Conservation (phyloP, 1,140 invertebrate genomes). For the Drosophila ambigua region DNA sequence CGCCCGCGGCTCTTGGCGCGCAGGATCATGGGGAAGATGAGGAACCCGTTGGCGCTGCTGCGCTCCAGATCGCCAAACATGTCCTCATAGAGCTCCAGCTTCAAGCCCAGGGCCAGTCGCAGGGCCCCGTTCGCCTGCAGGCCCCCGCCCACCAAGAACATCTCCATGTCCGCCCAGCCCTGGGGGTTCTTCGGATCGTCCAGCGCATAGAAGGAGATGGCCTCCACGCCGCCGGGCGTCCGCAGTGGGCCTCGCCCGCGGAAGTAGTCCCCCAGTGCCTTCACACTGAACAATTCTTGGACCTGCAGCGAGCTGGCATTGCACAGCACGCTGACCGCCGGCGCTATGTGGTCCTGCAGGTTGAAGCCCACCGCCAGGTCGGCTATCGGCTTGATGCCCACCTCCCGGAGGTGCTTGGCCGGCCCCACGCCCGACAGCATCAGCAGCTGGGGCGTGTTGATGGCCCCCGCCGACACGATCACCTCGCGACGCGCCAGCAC, state of each 20-base stretch:
- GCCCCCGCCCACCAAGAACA: conserved; percentile 86
- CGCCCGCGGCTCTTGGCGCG: conserved; percentile 90
- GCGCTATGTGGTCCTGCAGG: conserved; percentile 91
- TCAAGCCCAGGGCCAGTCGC: conserved; percentile 85
- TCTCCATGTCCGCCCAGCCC: conserved; percentile 90
- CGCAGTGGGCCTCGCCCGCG: conserved; percentile 87
- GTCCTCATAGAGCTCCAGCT: conserved; percentile 84
- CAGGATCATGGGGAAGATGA: conserved; percentile 88
- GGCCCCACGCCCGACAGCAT: conserved; percentile 94
- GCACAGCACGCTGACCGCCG: conserved; percentile 88
- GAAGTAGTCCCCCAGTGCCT: conserved; percentile 49
- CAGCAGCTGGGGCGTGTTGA: conserved; percentile 90
- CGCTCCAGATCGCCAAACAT: conserved; percentile 85
- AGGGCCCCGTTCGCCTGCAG: conserved; percentile 85
- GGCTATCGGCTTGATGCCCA: conserved; percentile 87
- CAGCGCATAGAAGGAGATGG: conserved; percentile 89
- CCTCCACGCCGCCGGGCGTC: conserved; percentile 91
- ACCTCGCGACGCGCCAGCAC: conserved; percentile 89
- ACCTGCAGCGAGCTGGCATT: conserved; percentile 82
- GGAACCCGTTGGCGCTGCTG: conserved; percentile 86
- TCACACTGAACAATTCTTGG: conserved; percentile 37
- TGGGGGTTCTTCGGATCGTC: conserved; percentile 86
- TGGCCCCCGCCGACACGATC: conserved; percentile 90
- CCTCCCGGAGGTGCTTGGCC: conserved; percentile 86
- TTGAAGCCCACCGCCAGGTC: conserved; percentile 92